A percentile compares a stretch with the other conserved stretches of the same genome.
phyloP scores from a whole-genome alignment of 2,113 vertebrate genomes.

The Podilymbus podiceps region DNA sequence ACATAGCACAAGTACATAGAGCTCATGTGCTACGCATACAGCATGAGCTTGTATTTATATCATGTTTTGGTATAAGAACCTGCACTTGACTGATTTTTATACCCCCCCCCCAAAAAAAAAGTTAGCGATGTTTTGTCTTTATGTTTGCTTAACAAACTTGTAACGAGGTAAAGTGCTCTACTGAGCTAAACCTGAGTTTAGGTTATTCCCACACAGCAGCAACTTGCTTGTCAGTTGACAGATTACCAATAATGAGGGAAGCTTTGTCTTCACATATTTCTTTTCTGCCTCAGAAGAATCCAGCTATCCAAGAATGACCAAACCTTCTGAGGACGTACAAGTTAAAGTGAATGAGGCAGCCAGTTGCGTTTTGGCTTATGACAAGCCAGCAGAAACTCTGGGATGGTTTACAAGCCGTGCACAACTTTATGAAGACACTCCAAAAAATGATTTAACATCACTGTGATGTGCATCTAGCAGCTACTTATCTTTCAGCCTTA shows the following conservation, averaged over 20 bases:
- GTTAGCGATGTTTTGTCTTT: neutral
- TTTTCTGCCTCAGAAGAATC: neutral
- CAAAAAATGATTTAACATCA: neutral
- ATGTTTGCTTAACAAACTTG: neutral
- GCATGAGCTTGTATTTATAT: neutral
- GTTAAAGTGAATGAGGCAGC: neutral
- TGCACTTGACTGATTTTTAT: neutral
- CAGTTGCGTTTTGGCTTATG: neutral
- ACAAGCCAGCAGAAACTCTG: neutral
- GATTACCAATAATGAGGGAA: neutral
- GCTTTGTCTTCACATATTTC: neutral
- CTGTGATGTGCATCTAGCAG: neutral
- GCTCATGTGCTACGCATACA: neutral
- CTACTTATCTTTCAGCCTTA: neutral
- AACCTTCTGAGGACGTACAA: neutral
- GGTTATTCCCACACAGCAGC: neutral
- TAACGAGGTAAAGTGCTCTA: neutral
- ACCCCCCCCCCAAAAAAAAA: neutral
- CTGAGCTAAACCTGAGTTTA: neutral
- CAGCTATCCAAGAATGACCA: neutral
- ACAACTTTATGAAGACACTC: neutral
- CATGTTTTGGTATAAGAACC: neutral
- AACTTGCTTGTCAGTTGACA: neutral
- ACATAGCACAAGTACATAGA: neutral
- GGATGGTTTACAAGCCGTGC: neutral